Base-by-base conservation (phyloP, 2,888 invertebrate species). In the Pollenia griseotomentosa region DNA sequence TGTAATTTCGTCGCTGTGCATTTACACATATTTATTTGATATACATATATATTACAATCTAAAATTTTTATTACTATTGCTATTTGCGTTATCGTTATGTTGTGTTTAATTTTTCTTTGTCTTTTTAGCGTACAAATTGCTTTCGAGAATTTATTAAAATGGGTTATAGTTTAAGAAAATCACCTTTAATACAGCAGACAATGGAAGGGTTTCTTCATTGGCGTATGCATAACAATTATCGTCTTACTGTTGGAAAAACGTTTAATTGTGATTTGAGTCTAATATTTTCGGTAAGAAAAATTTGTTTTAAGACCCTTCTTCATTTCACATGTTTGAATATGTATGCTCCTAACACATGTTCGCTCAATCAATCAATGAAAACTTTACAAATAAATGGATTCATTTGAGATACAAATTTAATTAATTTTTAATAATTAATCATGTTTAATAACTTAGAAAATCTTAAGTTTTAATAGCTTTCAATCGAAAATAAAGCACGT, bases 51-150 rank as follows among this genome's bases (percentile, higher is more conserved):
- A 23, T 23, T 23, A 2, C 2, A 33, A 33, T 33, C 5, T 33
- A 33, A 33, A 33, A 33, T 33, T 33, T 4, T 33, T 33, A 33
- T 33, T 33, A 33, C 33, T 33, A 33, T 33, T 33, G 33, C 33
- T 16, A 55, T 55, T 9, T 57, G 12, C 12, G 23, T 57, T 11
- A 23, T 12, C 2, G 23, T 11, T 14, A 57, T 12, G 11, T 57
- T 33, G 12, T 8, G 6, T 33, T 6, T 33, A 46, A 40, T 9
- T 59, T 6, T 51, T 19, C 12, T 12, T 68, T 44, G 10, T 10
- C 7, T 71, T 78, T 87, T 68, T 63, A 92, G 92, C 90, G 89
- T 73, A 88, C 83, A 48, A 90, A 90, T 16, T 92, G 92, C 33
- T 55, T 12, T 19, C 81, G 53, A 10, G 81, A 87, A n/a, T 68